These are phyloP conservation scores for Empis livida DNA, from an alignment of 2,888 invertebrate species.

Conservation along the genomic window DNA sequence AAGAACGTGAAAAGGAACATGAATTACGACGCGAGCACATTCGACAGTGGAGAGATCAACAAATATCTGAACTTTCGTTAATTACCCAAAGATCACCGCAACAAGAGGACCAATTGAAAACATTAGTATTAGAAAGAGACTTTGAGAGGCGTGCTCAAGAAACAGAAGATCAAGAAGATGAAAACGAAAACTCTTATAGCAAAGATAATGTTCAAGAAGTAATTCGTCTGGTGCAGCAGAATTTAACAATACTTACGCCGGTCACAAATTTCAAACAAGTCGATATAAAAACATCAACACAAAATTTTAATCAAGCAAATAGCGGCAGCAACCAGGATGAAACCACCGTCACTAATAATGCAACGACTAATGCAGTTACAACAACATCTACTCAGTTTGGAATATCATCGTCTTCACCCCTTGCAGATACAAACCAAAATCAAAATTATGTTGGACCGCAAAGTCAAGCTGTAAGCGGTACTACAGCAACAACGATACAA, in stretches of 20 bases:
- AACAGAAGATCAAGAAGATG: constrained; percentile 54
- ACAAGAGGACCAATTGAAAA: constrained; percentile 77
- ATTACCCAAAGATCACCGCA: constrained; percentile 56
- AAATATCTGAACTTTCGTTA: constrained; percentile 65
- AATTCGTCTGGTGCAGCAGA: constrained; percentile 36
- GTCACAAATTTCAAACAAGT: constrained; percentile 35
- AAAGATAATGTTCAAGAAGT: constrained; percentile 40
- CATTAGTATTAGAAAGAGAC: constrained; percentile 84
- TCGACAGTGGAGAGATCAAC: constrained; percentile 70
- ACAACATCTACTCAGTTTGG: constrained; percentile 20
- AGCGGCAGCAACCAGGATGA: not conserved
- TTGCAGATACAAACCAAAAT: constrained; percentile 13
- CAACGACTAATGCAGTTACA: constrained; percentile 13
- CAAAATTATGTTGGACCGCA: not conserved
- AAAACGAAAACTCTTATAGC: constrained; percentile 38
- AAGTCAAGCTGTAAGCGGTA: not conserved
- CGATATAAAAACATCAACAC: constrained; percentile 27
- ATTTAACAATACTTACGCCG: constrained; percentile 35
- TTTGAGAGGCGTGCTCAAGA: constrained; percentile 86
- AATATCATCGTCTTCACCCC: constrained; percentile 7
- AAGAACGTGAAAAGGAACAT: constrained; percentile 75
- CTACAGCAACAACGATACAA: constrained; percentile 17
- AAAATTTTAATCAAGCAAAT: not conserved
- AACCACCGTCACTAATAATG: constrained; percentile 14
- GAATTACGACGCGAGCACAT: constrained; percentile 62